Percentiles rank a stretch among this genome's conserved stretches.
Evolutionary conservation across 2,888 invertebrate genomes (phyloP).

Genomic region (Mesorhabditis sp.): DNA sequence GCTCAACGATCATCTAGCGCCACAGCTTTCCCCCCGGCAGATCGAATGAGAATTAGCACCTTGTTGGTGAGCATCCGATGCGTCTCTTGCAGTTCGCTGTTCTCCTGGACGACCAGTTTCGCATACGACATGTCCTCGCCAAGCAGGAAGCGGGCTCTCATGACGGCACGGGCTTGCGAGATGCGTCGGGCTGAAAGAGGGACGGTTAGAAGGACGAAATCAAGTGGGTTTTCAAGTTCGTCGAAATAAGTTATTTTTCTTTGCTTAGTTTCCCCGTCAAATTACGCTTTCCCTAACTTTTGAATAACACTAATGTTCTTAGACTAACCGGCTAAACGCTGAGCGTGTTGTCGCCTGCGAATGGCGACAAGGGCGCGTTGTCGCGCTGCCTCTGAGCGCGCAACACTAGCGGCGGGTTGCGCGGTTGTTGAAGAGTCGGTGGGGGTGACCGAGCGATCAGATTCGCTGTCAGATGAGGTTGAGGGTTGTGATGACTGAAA

Average conservation of each 20-base stretch:
- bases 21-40: too few relatives aligned
- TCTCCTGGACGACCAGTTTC: not conserved
- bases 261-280: not conserved
- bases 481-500: constrained; percentile 1
- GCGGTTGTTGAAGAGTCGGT: not conserved
- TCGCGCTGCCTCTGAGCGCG: not conserved
- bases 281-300: not conserved
- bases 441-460: not conserved
- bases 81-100: not conserved
- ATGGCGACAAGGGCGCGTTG: not conserved
- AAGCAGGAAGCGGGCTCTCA: not conserved
- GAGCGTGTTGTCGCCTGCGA: not conserved
- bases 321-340: constrained; percentile 4
- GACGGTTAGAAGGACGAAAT: not conserved
- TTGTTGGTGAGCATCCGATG: not conserved
- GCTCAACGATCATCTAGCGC: too few relatives aligned
- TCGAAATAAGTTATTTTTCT: too few relatives aligned
- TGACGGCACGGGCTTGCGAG: not conserved
- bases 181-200: not conserved
- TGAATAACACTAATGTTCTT: not conserved
- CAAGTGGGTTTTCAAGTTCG: too few relatives aligned
- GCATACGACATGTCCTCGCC: constrained; percentile 3
- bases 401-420: not conserved
- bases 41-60: not conserved
- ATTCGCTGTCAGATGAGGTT: not conserved